Base-by-base conservation (phyloP, 2,113 vertebrate genomes). In the Nannobrachium achirus region DNA sequence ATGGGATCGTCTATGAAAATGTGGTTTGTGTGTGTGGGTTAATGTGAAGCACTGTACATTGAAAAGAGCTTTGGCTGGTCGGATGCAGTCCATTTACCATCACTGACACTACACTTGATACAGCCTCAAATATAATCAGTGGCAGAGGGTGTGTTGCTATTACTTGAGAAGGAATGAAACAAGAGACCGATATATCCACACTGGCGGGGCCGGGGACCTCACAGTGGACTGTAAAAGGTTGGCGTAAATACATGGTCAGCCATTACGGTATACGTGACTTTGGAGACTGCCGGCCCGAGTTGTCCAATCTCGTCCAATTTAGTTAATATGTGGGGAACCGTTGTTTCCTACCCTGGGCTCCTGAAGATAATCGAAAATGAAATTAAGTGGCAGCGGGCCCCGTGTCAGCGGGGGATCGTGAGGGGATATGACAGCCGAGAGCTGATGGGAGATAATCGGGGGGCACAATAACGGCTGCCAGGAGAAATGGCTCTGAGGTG, bases 361-460 rank as follows among this genome's bases (percentile, higher is more conserved):
- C 7, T 25, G 45, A 55, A 70, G 56, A 72, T 81, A 71, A 85
- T 74, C 55, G 50, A 63, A 69, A 60, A 78, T 66, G 71, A 69
- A 83, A 69, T 82, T 61, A 78, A 76, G 79, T 44, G 64, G 50
- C 18, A n/a, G 69, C 1, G 16, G 59, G 51, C 3, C 63, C 20
- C 0, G 51, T 63, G 71, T 70, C 75, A 49, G 52, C 2, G 38
- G 65, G 68, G 48, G 64, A 67, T 39, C 61, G 69, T 39, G 73
- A 1, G 63, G 44, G 58, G 64, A 74, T 66, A 68, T 73, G 71
- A 75, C 57, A 55, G 75, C 64, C 56, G 18, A 4, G 58, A 56
- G 65, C 59, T 82, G 79, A 85, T 86, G 75, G 82, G 58, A 87
- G 76, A 86, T 88, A 74, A 89, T 83, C 44, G 1, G 58, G 9